Evolutionary conservation across 2,888 invertebrate genomes (phyloP).

Genomic region (Cheiracanthium punctorium): DNA sequence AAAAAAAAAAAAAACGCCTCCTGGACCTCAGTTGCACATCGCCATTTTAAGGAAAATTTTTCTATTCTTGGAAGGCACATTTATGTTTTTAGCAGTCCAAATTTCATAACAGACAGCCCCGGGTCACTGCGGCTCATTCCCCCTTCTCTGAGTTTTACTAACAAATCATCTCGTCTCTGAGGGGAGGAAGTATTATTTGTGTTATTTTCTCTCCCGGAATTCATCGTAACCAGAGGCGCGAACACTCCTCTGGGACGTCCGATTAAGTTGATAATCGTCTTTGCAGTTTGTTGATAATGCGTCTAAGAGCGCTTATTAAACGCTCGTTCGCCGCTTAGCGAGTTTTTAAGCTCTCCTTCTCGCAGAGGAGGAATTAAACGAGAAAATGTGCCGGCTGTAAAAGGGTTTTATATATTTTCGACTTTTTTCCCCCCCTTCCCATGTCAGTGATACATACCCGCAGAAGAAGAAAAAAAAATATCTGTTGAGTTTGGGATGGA

Average conservation of each 20-base stretch:
- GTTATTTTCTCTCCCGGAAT: neutral
- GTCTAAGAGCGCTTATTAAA: constrained; percentile 56
- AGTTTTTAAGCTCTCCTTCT: constrained; percentile 27
- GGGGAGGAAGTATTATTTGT: neutral
- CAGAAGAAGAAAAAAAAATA: neutral
- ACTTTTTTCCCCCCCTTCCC: neutral
- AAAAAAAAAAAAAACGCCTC: neutral
- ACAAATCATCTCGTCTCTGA: neutral
- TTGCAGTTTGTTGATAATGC: constrained; percentile 45
- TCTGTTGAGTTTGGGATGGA: neutral
- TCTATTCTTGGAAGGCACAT: neutral
- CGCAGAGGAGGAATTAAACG: neutral
- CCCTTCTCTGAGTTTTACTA: neutral
- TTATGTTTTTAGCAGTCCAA: neutral
- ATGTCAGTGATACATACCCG: neutral
- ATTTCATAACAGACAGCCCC: neutral
- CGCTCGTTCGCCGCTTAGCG: constrained; percentile 37
- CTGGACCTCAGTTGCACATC: too few relatives aligned
- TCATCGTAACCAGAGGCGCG: constrained; percentile 27
- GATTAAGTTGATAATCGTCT: constrained; percentile 60
- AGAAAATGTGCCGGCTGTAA: neutral
- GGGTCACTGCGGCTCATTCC: neutral
- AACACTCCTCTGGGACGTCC: constrained; percentile 28
- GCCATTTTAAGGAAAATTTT: too few relatives aligned
- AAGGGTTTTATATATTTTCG: neutral